A percentile compares a stretch with the other conserved stretches of the same genome.
phyloP scores from a whole-genome alignment of 2,888 invertebrate species.

The Chironomus tentans region DNA sequence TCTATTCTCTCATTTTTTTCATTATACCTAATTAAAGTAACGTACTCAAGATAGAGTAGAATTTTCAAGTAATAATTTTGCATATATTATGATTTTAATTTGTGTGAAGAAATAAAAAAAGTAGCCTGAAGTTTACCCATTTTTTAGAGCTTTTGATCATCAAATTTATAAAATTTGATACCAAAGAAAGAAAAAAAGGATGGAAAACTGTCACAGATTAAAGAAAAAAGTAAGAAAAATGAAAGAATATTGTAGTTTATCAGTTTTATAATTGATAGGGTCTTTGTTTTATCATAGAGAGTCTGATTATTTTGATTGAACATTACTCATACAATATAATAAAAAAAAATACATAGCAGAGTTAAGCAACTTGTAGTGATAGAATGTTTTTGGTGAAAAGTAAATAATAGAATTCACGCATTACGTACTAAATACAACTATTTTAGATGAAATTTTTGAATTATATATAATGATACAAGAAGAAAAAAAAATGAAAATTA shows the following conservation, averaged over 20 bases:
- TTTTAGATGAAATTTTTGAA: slow-evolving; percentile 25
- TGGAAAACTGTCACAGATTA: background rate
- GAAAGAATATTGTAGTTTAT: no score
- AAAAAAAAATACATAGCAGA: background rate
- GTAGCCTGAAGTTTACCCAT: no score
- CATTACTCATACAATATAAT: slow-evolving; percentile 21
- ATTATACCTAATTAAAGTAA: no score
- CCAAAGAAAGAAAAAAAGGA: slow-evolving; percentile 12
- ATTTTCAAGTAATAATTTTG: no score
- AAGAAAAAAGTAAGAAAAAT: background rate
- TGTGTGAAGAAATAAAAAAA: no score
- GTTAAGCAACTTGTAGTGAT: slow-evolving; percentile 24
- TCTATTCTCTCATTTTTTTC: no score
- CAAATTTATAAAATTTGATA: slow-evolving; percentile 7
- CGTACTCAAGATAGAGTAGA: no score
- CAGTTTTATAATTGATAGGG: background rate
- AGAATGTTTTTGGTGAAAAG: background rate
- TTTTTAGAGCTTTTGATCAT: no score
- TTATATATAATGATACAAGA: background rate
- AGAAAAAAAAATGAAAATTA: background rate
- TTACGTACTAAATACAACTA: slow-evolving; percentile 22
- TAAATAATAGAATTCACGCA: slow-evolving; percentile 15
- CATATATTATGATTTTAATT: no score
- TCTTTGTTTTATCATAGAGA: background rate
- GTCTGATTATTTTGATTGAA: slow-evolving; percentile 3